These are phyloP conservation scores for Yponomeuta plumbellus DNA, from an alignment of 2,888 invertebrate genomes.

Conservation along the genomic window DNA sequence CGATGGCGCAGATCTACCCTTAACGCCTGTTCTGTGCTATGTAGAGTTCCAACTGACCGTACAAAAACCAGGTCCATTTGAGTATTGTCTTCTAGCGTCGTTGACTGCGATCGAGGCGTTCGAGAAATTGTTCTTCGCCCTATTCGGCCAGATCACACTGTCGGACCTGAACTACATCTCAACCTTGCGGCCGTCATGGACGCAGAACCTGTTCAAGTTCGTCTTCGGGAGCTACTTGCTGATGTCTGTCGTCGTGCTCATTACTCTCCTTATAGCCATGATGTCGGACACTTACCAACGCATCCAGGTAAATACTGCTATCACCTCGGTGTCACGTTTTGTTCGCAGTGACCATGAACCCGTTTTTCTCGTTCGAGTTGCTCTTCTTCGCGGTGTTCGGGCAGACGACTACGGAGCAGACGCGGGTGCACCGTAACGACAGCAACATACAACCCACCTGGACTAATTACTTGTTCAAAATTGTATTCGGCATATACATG, in stretches of 20 bases:
- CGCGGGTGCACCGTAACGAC: constrained; percentile 80
- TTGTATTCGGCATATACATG: constrained; percentile 96
- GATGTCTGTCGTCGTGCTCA: constrained; percentile 98
- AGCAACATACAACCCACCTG: constrained; percentile 83
- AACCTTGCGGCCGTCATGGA: constrained; percentile 85
- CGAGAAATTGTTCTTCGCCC: constrained; percentile 98
- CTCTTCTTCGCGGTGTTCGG: constrained; percentile 99
- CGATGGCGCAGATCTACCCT: constrained; percentile 54
- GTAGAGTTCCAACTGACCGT: constrained; percentile 29
- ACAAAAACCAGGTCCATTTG: constrained; percentile 59
- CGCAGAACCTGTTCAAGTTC: constrained; percentile 90
- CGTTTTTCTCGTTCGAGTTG: constrained; percentile 95
- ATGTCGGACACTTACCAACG: constrained; percentile 99
- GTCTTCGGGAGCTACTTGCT: constrained; percentile 98
- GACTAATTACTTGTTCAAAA: constrained; percentile 92
- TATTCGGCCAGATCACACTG: constrained; percentile 95
- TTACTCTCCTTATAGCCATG: constrained; percentile 99
- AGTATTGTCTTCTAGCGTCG: constrained; percentile 80
- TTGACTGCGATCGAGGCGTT: constrained; percentile 94
- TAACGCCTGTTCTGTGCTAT: constrained; percentile 31
- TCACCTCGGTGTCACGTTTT: constrained; percentile 56
- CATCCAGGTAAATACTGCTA: constrained; percentile 90
- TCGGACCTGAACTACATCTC: constrained; percentile 87
- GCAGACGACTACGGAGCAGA: constrained; percentile 89
- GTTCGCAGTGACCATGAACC: constrained; percentile 93